Percentiles rank a stretch among this genome's conserved stretches.
Evolutionary conservation across 2,797 vertebrate species (phyloP).

Genomic region (Cyclopterus lumpus): DNA sequence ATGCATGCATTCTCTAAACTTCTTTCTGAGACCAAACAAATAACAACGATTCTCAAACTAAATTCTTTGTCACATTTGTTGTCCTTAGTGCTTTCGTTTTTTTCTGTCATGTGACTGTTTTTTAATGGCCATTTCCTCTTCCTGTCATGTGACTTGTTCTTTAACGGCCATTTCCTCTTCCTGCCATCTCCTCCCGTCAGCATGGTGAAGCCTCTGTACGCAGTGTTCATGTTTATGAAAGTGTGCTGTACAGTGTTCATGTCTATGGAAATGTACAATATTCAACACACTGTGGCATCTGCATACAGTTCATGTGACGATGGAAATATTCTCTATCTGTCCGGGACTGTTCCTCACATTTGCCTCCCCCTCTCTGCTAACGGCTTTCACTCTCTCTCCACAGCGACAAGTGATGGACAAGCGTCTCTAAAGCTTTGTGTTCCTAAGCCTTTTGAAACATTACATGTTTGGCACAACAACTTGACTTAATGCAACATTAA

Average conservation of each 20-base stretch:
- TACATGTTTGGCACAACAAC: conserved; percentile 72
- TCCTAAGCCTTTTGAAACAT: conserved; percentile 78
- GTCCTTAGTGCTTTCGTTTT: conserved; percentile 90
- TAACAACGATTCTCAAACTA: conserved; percentile 83
- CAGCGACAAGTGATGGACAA: conserved; percentile 83
- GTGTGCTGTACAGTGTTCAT: conserved; percentile 85
- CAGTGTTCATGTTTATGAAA: conserved; percentile 87
- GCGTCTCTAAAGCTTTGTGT: conserved; percentile 82
- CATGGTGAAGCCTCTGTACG: conserved; percentile 90
- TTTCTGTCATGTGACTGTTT: conserved; percentile 83
- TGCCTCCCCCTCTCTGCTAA: conserved; percentile 84
- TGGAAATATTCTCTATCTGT: conserved; percentile 74
- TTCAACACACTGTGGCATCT: conserved; percentile 74
- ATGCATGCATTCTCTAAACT: conserved; percentile 93
- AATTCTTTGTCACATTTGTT: conserved; percentile 89
- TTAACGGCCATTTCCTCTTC: conserved; percentile 87
- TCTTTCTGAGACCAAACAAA: conserved; percentile 86
- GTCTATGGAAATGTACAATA: conserved; percentile 79
- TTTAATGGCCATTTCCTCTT: conserved; percentile 85
- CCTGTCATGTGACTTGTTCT: conserved; percentile 83
- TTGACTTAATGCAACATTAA: conserved; percentile 68
- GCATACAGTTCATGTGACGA: conserved; percentile 82
- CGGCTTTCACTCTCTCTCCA: conserved; percentile 85
- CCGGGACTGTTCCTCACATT: conserved; percentile 68
- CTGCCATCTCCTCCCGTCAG: conserved; percentile 87